Evolutionary conservation across 1,140 invertebrate genomes (phyloP).

Genomic region (Trissolcus basalis): DNA sequence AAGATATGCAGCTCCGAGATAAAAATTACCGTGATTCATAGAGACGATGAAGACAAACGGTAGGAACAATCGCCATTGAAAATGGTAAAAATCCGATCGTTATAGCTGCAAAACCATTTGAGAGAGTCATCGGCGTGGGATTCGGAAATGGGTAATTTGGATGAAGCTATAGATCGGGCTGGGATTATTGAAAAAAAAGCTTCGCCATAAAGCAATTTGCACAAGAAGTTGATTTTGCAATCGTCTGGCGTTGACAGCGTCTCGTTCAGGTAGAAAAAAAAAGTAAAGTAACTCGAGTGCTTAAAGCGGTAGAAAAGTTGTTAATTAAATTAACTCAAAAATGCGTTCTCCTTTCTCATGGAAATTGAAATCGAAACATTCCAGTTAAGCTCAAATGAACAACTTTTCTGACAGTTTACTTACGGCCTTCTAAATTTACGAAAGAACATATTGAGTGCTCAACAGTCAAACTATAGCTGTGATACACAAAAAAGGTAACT

Average conservation of each 20-base stretch:
- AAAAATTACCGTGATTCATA: constrained; percentile 59
- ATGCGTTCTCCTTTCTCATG: constrained; percentile 1
- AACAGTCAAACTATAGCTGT: constrained; percentile 34
- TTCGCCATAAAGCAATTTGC: constrained; percentile 20
- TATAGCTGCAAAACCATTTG: constrained; percentile 55
- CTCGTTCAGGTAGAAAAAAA: not conserved
- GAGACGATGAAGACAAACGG: constrained; percentile 56
- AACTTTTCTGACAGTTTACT: constrained; percentile 26
- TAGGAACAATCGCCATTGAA: constrained; percentile 60
- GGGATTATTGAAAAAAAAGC: constrained; percentile 18
- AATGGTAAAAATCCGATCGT: constrained; percentile 59
- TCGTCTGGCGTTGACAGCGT: constrained; percentile 1
- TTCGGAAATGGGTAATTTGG: constrained; percentile 20
- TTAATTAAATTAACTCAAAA: constrained; percentile 13
- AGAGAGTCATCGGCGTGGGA: constrained; percentile 32
- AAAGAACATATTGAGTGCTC: constrained; percentile 38
- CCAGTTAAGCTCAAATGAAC: constrained; percentile 9
- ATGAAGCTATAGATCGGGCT: constrained; percentile 8
- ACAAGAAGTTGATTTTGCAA: constrained; percentile 20
- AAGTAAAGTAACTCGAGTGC: not conserved
- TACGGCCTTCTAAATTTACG: constrained; percentile 28
- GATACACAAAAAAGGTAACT: constrained; percentile 16
- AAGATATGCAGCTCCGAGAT: constrained; percentile 45
- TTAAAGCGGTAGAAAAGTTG: constrained; percentile 1
- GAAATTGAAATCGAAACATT: constrained; percentile 12